Evolutionary conservation across 2,888 invertebrate genomes (phyloP), one percentile per base, ranked within the genome.

Genomic region (Eudemis profundana): DNA sequence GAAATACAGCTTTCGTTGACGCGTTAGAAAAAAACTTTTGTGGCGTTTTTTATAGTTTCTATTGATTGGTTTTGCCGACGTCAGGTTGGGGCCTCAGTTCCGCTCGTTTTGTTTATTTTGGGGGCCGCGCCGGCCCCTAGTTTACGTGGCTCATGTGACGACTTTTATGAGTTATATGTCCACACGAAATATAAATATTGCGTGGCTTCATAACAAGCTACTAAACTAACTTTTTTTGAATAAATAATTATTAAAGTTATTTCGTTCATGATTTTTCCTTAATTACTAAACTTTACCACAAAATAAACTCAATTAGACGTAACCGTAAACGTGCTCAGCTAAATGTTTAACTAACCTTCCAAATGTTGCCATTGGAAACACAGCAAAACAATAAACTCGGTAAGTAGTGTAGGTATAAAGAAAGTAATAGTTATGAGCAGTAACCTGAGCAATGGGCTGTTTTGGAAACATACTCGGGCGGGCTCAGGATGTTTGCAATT

Each of bases 1-100:
- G 15, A 53, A 17, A 27, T 47, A 54, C 17, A 42, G 42, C 27
- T 54, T 54, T 54, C 53, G 53, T 54, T 54, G 27, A 50, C 33
- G 12, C 27, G 15, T 15, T 17, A 15, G 27, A 40, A 54, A 54
- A 54, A 54, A 40, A 3, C 54, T 12, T 42, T 54, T 54, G 42
- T 54, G 12, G 33, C 33, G 54, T 54, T 57, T 57, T 50, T 42
- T 56, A 42, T 33, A 19, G 19, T 33, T 44, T n/a, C 17, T 44
- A 44, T 44, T 42, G 27, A 56, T 42, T 42, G 40, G 42, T 23
- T 29, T 40, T 15, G 40, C 14, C 36, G n/a, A n/a, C n/a, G 23
- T 42, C 42, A 56, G 29, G 54, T 54, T 40, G 40, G 14, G 14
- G 14, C 40, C 14, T 40, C 40, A 14, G 15, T 40, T 40, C 15